These are phyloP conservation scores for Periphyllus acericola DNA, from an alignment of 2,888 invertebrate genomes.

Conservation along the genomic window DNA sequence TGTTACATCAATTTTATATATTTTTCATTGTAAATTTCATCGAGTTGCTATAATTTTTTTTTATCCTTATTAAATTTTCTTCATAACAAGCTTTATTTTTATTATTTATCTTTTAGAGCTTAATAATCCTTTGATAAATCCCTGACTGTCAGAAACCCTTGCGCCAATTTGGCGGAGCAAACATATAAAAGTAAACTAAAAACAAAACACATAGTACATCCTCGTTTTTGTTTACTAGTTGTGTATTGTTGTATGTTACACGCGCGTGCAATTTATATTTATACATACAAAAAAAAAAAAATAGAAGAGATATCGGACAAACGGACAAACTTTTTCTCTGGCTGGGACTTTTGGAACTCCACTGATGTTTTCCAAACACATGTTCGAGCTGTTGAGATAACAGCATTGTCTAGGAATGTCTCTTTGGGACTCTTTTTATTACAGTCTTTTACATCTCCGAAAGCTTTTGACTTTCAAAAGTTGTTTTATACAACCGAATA, in stretches of 20 bases:
- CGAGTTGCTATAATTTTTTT: neutral
- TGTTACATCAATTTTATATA: neutral
- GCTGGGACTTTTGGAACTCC: constrained; percentile 18
- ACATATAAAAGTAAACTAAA: neutral
- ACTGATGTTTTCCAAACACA: constrained; percentile 25
- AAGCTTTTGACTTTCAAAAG: constrained; percentile 24
- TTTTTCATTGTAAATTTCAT: neutral
- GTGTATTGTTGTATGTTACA: neutral
- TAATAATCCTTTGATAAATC: neutral
- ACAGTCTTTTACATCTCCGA: constrained; percentile 22
- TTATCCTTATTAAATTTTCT: neutral
- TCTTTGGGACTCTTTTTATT: neutral
- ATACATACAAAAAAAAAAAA: neutral
- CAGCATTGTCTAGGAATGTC: constrained; percentile 36
- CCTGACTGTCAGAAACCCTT: neutral
- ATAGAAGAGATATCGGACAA: neutral
- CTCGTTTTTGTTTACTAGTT: neutral
- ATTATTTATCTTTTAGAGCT: neutral
- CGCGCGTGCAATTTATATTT: neutral
- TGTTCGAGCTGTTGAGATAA: constrained; percentile 30
- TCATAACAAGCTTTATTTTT: neutral
- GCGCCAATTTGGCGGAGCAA: neutral
- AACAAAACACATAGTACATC: neutral
- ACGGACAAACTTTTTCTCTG: constrained; percentile 34
- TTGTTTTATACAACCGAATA: constrained; percentile 16